Conservation (phyloP, 2,888 invertebrate species). For the Mactromeris polynyma region DNA sequence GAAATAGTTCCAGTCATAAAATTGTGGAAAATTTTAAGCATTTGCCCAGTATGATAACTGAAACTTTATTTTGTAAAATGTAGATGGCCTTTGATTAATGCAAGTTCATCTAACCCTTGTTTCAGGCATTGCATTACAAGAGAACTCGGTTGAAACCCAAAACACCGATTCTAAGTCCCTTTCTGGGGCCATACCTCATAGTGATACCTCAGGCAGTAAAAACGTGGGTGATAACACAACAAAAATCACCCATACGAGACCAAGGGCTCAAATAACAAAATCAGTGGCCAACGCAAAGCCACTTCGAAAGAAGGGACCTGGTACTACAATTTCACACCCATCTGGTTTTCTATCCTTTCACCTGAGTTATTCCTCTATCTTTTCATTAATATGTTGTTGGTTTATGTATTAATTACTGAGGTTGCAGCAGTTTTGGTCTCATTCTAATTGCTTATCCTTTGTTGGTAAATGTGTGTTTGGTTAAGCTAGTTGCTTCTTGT, state of each 20-base stretch:
- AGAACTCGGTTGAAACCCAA: conserved; percentile 6
- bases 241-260: neutral
- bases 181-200: neutral
- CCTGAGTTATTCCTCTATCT: neutral
- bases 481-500: neutral
- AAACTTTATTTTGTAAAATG: neutral
- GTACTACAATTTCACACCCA: conserved; percentile 16
- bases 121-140: conserved; percentile 23
- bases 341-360: conserved; percentile 11
- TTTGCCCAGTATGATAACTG: neutral
- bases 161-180: conserved; percentile 10
- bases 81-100: neutral
- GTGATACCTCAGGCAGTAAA: neutral
- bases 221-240: neutral
- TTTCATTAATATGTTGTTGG: conserved; percentile 18
- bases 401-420: neutral
- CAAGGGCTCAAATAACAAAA: neutral
- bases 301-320: conserved; percentile 30
- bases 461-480: neutral
- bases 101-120: conserved; percentile 16
- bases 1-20: too few relatives aligned
- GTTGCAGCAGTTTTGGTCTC: neutral
- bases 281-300: conserved; percentile 16
- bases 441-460: neutral
- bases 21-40: neutral